A percentile compares a stretch with the other conserved stretches of the same genome.
Evolutionary conservation across 2,797 vertebrate species (phyloP).

Genomic region (Tokudaia muenninki): DNA sequence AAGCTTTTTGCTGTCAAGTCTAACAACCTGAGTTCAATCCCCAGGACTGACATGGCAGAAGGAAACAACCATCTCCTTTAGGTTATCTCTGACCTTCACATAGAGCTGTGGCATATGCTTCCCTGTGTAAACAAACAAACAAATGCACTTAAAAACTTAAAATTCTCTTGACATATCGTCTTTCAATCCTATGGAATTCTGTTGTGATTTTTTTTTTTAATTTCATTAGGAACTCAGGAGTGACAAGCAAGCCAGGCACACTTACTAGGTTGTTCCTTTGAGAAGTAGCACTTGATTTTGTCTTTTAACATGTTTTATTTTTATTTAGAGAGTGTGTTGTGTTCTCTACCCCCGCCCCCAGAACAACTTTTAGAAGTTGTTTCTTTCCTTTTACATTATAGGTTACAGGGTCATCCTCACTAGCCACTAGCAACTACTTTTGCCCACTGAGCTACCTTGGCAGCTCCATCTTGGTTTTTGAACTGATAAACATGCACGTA

Average conservation of each 20-base stretch:
- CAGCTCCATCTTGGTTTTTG: background rate
- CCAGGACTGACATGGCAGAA: no score
- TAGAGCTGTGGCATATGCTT: background rate
- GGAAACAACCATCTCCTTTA: background rate
- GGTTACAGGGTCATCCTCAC: background rate
- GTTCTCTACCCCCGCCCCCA: background rate
- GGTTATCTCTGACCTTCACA: background rate
- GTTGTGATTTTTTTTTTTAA: constrained; percentile 11
- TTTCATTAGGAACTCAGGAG: constrained; percentile 22
- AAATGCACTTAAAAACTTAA: background rate
- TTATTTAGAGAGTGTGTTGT: background rate
- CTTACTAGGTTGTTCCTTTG: background rate
- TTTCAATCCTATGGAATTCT: background rate
- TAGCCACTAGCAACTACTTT: background rate
- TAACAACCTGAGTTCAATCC: background rate
- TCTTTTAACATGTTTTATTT: background rate
- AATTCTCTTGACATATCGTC: background rate
- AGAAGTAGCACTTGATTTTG: constrained; percentile 40
- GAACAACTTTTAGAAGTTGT: background rate
- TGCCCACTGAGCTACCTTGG: background rate
- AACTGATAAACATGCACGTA: background rate
- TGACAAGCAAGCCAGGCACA: background rate
- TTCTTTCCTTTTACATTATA: background rate
- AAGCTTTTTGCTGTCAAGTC: background rate
- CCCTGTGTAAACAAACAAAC: background rate